Evolutionary conservation across 2,797 vertebrate species (phyloP), one percentile per base, ranked within the genome.

Genomic region (Acestrorhynchus altus): DNA sequence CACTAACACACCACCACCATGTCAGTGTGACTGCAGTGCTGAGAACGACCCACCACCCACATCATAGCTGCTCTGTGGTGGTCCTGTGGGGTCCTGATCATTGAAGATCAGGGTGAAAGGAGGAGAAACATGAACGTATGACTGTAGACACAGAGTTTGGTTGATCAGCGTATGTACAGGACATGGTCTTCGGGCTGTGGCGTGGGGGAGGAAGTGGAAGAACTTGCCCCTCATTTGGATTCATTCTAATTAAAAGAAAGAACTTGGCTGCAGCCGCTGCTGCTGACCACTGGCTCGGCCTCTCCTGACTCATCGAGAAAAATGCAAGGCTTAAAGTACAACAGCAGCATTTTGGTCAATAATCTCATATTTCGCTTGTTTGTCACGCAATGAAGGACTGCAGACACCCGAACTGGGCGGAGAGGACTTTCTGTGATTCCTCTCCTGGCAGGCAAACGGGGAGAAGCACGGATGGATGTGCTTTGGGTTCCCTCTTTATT

Each of bases 161-260:
- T n/a, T n/a, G n/a, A n/a, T n/a, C n/a, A n/a, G n/a, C n/a, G n/a
- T n/a, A n/a, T n/a, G n/a, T n/a, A n/a, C n/a, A n/a, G n/a, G n/a
- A n/a, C n/a, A n/a, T n/a, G n/a, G n/a, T n/a, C n/a, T n/a, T n/a
- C n/a, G n/a, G n/a, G n/a, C n/a, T n/a, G n/a, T n/a, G 49, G 46
- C 59, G 54, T 8, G 63, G 12, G n/a, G 42, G 22, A 57, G 47
- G 39, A 2, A 60, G 40, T 57, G 59, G 10, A 46, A 49, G 39
- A 74, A 66, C 54, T 61, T 26, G 63, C 31, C 40, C 18, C 63
- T 72, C 24, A 65, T 75, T 51, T n/a, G 24, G 44, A 70, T 77
- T 16, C 49, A 13, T 54, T 57, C 40, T 31, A 10, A 59, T 77
- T 84, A 77, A 83, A 80, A 51, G 78, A 80, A 81, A 74, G 52